A percentile compares a stretch with the other conserved stretches of the same genome.
Evolutionary conservation across 2,113 vertebrate species (phyloP).

Genomic region (Cyphomyrus plagiostoma): DNA sequence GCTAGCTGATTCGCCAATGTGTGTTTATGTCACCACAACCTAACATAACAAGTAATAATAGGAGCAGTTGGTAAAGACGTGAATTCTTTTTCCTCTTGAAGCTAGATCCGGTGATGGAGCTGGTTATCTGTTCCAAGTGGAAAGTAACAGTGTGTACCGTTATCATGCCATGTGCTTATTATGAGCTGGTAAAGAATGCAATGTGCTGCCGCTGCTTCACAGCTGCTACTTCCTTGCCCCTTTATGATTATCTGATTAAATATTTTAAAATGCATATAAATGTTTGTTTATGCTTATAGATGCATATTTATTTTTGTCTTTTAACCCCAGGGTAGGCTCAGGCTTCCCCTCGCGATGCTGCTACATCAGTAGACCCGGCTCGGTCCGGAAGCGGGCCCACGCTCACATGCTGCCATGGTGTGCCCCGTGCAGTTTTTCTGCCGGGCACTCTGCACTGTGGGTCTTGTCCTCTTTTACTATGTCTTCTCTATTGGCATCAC

Average conservation of each 20-base stretch:
- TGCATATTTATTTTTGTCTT: background rate
- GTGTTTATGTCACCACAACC: background rate
- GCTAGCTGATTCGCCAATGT: background rate
- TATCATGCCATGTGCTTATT: background rate
- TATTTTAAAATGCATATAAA: background rate
- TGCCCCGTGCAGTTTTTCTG: slow-evolving; percentile 58
- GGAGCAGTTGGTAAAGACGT: background rate
- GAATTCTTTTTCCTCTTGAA: background rate
- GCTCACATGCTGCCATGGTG: slow-evolving; percentile 42
- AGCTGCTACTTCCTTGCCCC: background rate
- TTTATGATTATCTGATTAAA: background rate
- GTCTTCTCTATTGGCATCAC: slow-evolving; percentile 88
- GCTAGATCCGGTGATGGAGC: background rate
- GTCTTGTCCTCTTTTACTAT: slow-evolving; percentile 77
- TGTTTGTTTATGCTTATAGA: background rate
- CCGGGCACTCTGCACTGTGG: slow-evolving; percentile 58
- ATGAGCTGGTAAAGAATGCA: background rate
- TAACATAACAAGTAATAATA: background rate
- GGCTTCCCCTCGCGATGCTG: slow-evolving; percentile 12
- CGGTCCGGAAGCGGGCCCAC: background rate
- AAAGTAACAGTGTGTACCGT: background rate
- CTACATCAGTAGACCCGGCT: slow-evolving; percentile 27
- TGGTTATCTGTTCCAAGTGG: background rate
- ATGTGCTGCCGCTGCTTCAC: background rate
- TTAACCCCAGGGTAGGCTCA: background rate